Percentiles rank a stretch among this genome's conserved stretches.
Conservation (phyloP, 2,888 invertebrate genomes). For the Lissocephala sabroskyi region DNA sequence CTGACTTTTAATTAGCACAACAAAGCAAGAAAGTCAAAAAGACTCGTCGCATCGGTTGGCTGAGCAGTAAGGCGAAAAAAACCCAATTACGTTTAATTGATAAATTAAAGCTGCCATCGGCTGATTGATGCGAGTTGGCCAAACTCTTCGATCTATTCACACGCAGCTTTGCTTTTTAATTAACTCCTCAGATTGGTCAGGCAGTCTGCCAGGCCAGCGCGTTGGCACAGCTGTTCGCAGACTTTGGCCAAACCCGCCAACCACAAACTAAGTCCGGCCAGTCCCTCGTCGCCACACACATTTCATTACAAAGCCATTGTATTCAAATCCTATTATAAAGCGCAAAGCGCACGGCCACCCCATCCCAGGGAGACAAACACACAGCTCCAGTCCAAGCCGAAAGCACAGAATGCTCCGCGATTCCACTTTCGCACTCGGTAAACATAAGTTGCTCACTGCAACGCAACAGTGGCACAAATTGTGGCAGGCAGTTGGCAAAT, state of each 20-base stretch:
- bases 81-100: constrained; percentile 50
- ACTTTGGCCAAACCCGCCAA: constrained; percentile 9
- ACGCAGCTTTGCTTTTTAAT: constrained; percentile 33
- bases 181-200: constrained; percentile 56
- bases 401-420: too few species aligned
- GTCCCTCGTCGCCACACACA: constrained; percentile 63
- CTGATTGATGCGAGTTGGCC: constrained; percentile 30
- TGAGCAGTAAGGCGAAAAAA: constrained; percentile 28
- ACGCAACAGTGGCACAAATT: not conserved
- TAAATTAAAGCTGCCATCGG: constrained; percentile 31
- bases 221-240: too few species aligned
- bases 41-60: too few species aligned
- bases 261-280: constrained; percentile 20
- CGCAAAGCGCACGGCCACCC: constrained; percentile 37
- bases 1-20: not conserved
- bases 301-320: constrained; percentile 61
- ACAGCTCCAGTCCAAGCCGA: constrained; percentile 48
- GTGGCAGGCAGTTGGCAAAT: too few species aligned
- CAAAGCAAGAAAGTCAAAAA: not conserved
- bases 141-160: too few species aligned
- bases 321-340: constrained; percentile 60
- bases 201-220: not conserved
- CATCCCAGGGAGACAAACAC: constrained; percentile 10
- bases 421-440: constrained; percentile 64
- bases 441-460: constrained; percentile 55